phyloP scores from a whole-genome alignment of 2,797 vertebrate genomes.

The Rhinichthys osculus region DNA sequence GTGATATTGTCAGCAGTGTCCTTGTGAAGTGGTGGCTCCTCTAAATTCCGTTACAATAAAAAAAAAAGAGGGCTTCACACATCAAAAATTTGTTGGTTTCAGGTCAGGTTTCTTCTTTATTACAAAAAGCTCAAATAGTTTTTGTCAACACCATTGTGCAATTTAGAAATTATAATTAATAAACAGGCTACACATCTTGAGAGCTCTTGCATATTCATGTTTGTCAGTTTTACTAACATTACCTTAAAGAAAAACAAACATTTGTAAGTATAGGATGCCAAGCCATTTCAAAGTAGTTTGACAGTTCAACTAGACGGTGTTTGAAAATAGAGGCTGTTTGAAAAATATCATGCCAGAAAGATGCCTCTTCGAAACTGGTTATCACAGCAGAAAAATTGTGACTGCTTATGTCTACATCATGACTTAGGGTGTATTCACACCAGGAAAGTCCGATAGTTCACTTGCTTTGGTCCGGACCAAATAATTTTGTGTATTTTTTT shows the following conservation, averaged over 20 bases:
- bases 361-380: conserved; percentile 19
- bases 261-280: not conserved
- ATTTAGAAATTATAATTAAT: not conserved
- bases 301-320: not conserved
- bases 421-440: too few species aligned
- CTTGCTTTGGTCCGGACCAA: too few species aligned
- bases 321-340: conserved; percentile 36
- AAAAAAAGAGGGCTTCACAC: not conserved
- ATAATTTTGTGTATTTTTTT: too few species aligned
- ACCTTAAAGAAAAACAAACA: conserved; percentile 4
- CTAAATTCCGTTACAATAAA: not conserved
- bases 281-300: not conserved
- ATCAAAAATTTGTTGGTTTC: not conserved
- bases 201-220: not conserved
- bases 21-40: not conserved
- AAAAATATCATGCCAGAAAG: conserved; percentile 27
- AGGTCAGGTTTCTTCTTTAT: not conserved
- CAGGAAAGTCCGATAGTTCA: too few species aligned
- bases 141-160: not conserved
- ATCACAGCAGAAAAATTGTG: not conserved
- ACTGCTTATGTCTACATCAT: conserved; percentile 44
- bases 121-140: not conserved
- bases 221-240: not conserved
- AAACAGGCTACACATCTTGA: not conserved
- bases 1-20: conserved; percentile 1